A percentile compares a stretch with the other conserved stretches of the same genome.
Evolutionary conservation across 1,140 invertebrate genomes (phyloP).

Genomic region (Bombus polaris): DNA sequence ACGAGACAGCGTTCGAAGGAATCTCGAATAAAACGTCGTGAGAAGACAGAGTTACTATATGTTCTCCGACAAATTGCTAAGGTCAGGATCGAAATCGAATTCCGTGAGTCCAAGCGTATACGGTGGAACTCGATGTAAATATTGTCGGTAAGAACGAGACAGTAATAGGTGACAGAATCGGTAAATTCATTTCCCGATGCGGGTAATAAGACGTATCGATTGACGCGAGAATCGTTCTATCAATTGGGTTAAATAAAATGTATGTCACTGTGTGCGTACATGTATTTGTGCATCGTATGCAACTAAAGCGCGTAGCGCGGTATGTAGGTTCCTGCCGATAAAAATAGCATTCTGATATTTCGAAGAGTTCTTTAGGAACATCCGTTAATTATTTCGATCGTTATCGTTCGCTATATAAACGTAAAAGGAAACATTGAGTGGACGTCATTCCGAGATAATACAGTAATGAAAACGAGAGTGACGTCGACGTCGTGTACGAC

Average conservation of each 20-base stretch:
- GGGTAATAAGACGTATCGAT: background rate
- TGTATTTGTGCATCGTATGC: slow-evolving; percentile 53
- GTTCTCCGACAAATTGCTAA: background rate
- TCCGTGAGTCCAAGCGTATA: background rate
- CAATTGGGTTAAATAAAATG: slow-evolving; percentile 60
- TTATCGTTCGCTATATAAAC: background rate
- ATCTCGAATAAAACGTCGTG: background rate
- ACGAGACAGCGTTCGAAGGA: no score
- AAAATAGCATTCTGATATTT: slow-evolving; percentile 81
- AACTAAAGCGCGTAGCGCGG: slow-evolving; percentile 57
- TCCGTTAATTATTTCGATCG: slow-evolving; percentile 36
- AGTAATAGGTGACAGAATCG: background rate
- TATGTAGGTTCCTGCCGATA: slow-evolving; percentile 79
- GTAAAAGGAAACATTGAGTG: no score
- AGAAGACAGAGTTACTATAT: background rate
- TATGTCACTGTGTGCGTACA: slow-evolving; percentile 51
- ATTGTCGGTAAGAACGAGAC: background rate
- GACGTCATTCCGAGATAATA: background rate
- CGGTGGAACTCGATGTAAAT: background rate
- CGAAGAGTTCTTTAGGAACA: slow-evolving; percentile 61
- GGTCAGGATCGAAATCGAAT: background rate
- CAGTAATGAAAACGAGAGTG: background rate
- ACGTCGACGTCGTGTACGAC: background rate
- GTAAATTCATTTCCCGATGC: background rate
- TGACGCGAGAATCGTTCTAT: slow-evolving; percentile 50